A percentile compares a stretch with the other conserved stretches of the same genome.
phyloP scores from a whole-genome alignment of 2,113 vertebrate species.

The Lepus americanus region DNA sequence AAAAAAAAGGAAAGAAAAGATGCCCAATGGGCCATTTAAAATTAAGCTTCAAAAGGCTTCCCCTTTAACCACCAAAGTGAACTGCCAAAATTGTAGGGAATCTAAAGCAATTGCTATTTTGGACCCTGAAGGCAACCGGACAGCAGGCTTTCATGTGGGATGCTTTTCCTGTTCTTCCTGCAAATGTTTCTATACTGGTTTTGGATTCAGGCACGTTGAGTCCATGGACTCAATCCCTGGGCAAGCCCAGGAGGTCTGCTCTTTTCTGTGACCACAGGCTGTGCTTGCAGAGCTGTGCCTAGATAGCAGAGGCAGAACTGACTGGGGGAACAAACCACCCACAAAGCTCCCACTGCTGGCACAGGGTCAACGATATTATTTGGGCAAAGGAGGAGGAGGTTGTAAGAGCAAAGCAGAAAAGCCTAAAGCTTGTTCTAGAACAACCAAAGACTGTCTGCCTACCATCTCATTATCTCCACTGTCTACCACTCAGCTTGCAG shows the following conservation, averaged over 20 bases:
- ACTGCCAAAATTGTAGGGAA: neutral
- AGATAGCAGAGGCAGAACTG: conserved; percentile 2
- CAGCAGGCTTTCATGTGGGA: neutral
- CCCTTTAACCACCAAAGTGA: neutral
- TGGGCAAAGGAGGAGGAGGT: neutral
- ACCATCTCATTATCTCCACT: neutral
- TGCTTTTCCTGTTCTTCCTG: neutral
- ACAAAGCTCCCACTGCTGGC: neutral
- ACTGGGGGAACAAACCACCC: neutral
- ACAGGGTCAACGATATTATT: neutral
- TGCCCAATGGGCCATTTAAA: conserved; percentile 24
- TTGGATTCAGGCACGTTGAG: neutral
- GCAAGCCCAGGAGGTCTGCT: neutral
- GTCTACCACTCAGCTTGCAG: neutral
- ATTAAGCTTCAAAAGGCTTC: neutral
- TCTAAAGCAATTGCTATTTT: conserved; percentile 13
- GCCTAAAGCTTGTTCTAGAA: neutral
- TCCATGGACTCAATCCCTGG: neutral
- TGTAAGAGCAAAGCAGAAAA: neutral
- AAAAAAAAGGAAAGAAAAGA: neutral
- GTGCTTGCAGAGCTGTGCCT: conserved; percentile 1
- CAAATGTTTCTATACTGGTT: neutral
- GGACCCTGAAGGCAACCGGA: neutral
- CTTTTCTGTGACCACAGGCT: neutral
- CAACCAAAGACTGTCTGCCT: neutral